A percentile compares a stretch with the other conserved stretches of the same genome.
phyloP scores from a whole-genome alignment of 2,113 vertebrate genomes.

The Lynx canadensis region DNA sequence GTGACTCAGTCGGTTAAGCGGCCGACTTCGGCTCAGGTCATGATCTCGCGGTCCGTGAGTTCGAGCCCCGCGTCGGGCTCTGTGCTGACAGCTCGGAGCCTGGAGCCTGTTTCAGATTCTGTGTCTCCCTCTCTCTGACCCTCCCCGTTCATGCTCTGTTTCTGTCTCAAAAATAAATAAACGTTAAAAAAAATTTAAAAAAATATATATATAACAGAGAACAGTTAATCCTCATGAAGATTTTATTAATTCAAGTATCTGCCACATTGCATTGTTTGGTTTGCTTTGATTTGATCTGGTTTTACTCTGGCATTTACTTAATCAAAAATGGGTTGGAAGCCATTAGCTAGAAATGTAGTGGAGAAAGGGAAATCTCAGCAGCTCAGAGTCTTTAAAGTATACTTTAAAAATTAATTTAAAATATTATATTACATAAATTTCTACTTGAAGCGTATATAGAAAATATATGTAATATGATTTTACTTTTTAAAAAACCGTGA shows the following conservation, averaged over 20 bases:
- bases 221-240: conserved; percentile 62
- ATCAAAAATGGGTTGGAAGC: not conserved
- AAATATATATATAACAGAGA: not conserved
- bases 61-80: too few relatives aligned
- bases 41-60: too few relatives aligned
- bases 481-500: not conserved
- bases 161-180: too few relatives aligned
- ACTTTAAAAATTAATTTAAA: not conserved
- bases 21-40: too few relatives aligned
- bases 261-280: conserved; percentile 29
- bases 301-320: not conserved
- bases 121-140: too few relatives aligned
- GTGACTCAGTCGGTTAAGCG: too few relatives aligned
- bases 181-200: too few relatives aligned
- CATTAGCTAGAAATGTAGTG: not conserved
- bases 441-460: not conserved
- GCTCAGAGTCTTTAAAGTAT: not conserved
- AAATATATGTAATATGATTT: not conserved
- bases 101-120: too few relatives aligned
- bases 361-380: not conserved
- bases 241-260: conserved; percentile 63
- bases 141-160: too few relatives aligned
- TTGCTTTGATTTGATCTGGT: not conserved
- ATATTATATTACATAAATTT: not conserved
- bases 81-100: too few relatives aligned